These are phyloP conservation scores for Anadara kagoshimensis DNA, from an alignment of 1,140 invertebrate genomes.

Conservation along the genomic window DNA sequence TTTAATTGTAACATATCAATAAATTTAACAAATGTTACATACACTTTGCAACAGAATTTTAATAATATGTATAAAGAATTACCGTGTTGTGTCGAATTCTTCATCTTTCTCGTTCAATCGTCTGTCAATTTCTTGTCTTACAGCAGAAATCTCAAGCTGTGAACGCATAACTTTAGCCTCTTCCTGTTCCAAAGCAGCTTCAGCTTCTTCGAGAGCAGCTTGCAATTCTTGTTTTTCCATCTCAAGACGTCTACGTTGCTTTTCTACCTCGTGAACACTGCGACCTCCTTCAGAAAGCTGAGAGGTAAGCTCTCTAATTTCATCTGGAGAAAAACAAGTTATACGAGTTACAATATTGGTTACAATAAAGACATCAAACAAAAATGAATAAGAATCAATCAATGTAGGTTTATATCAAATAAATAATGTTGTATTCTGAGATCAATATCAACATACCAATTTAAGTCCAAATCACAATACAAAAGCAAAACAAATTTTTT, in stretches of 20 bases:
- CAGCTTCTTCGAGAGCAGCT: slow-evolving; percentile 98
- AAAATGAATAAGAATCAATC: no score
- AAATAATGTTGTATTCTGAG: no score
- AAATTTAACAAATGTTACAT: no score
- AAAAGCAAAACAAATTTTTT: no score
- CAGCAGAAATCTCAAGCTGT: slow-evolving; percentile 96
- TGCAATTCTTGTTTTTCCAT: slow-evolving; percentile 99
- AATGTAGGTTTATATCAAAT: no score
- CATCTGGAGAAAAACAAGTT: slow-evolving; percentile 77
- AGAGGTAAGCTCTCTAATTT: slow-evolving; percentile 98
- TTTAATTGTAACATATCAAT: no score
- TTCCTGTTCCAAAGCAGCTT: slow-evolving; percentile 94
- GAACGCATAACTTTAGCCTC: slow-evolving; percentile 84
- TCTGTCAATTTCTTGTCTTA: slow-evolving; percentile 98
- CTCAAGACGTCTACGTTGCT: slow-evolving; percentile 96
- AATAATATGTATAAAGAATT: neutral
- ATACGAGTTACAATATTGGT: no score
- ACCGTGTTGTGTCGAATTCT: slow-evolving; percentile 97
- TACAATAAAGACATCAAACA: no score
- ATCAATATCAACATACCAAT: no score
- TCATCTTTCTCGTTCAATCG: slow-evolving; percentile 99
- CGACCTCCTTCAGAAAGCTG: slow-evolving; percentile 98
- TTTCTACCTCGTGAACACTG: slow-evolving; percentile 96
- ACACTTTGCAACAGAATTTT: no score
- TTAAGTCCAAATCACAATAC: no score